Base-by-base conservation (phyloP, 2,113 vertebrate species). In the Azemiops feae region DNA sequence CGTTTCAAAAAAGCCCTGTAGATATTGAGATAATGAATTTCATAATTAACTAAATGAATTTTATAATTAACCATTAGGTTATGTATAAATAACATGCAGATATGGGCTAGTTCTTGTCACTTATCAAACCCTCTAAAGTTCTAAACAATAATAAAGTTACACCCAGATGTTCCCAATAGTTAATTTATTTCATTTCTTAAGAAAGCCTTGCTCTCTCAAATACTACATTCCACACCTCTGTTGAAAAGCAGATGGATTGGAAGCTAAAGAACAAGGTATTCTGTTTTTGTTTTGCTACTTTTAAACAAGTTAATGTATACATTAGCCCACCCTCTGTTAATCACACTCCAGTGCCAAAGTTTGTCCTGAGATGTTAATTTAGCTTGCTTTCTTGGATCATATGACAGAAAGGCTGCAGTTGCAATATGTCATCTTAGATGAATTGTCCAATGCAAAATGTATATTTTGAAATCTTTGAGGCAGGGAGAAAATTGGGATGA, bases 321-420 rank as follows among this genome's bases (percentile, higher is more conserved):
- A 57, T 34, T 22, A 57, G 30, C 5, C 86, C 55, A 50, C 27
- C 39, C 45, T 87, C 89, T 3, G 16, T 89, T 81, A 86, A 54
- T 93, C 93, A 87, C 90, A 94, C 85, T 47, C 30, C 87, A 39
- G 16, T 94, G 88, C 90, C 90, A 94, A 86, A 52, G 55, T 94
- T 94, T 95, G 86, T 87, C 74, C 47, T 89, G 39, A 54, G 45
- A 91, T 92, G 92, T 58, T 81, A 92, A 64, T 89, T 94, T 93
- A 87, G 90, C 92, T 91, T 92, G 22, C 74, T 94, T 91, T 87
- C 52, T 91, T 93, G 64, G 64, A 25, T 87, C 64, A 92, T 54
- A 43, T 94, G 58, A 69, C 92, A 43, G 54, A 87, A 85, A 89
- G 85, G 45, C 89, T 95, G 30, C 47, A 92, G 87, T 89, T 92